Conservation (phyloP, 2,113 vertebrate genomes). For the Halcyon malimbica region DNA sequence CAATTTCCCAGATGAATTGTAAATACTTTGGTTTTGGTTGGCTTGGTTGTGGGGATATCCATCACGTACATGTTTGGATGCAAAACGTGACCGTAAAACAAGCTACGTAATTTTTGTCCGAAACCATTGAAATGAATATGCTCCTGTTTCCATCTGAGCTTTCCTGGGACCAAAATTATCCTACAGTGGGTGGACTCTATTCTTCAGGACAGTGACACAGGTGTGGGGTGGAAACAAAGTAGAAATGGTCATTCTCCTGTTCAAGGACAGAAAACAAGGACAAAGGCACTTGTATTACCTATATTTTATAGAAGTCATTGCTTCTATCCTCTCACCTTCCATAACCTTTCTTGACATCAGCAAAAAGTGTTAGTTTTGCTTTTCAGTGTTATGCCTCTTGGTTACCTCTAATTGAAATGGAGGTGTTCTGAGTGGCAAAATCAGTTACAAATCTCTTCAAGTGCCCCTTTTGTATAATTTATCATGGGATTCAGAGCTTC, state of each 20-base stretch:
- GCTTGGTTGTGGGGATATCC: neutral
- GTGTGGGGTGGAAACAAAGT: neutral
- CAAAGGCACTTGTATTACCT: neutral
- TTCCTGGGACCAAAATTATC: neutral
- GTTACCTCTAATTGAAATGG: constrained; percentile 77
- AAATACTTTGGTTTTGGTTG: fast-evolving
- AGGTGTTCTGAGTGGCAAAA: constrained; percentile 69
- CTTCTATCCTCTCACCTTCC: constrained; percentile 48
- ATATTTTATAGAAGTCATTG: constrained; percentile 27
- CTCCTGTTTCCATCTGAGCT: neutral
- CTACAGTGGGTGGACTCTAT: fast-evolving
- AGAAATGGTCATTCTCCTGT: neutral
- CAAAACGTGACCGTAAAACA: neutral
- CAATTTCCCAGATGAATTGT: neutral
- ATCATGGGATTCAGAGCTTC: constrained; percentile 67
- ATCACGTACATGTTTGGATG: fast-evolving
- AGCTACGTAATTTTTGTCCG: neutral
- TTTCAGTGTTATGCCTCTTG: constrained; percentile 61
- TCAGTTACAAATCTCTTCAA: constrained; percentile 74
- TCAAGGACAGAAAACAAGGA: neutral
- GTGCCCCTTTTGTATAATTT: constrained; percentile 77
- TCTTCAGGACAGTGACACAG: fast-evolving
- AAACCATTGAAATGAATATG: fast-evolving
- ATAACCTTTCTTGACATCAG: constrained; percentile 66
- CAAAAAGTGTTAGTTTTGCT: constrained; percentile 73